Evolutionary conservation across 1,140 invertebrate species (phyloP), one percentile per base, ranked within the genome.

Genomic region (Ostrea denselamellosa): DNA sequence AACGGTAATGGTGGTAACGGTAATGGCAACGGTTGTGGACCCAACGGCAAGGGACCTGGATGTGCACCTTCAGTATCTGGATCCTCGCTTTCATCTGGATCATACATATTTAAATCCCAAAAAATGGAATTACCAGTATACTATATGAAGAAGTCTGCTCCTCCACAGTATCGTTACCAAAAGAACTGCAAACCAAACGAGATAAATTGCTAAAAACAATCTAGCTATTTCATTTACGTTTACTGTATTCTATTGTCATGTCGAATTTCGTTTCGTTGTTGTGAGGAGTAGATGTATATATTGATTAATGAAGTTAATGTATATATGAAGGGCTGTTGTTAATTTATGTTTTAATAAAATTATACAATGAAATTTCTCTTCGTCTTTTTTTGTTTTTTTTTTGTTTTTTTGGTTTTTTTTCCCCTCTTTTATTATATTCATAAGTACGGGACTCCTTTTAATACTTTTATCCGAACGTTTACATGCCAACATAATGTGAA

Each of bases 11-110:
- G 34, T 28, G 52, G 52, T 56, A 28, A 85, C 9, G 81, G 81
- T 83, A 52, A 14, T 83, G 83, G 83, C 34, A 85, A 85, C 8
- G 54, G 54, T 22, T 53, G 53, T 12, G 83, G 56, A 9, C n/a
- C 52, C 2, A 25, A 54, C 51, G 53, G 53, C 12, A 56, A 84
- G 8, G 51, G 62, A 9, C n/a, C n/a, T 22, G 65, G 65, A 8
- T 28, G 25, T 14, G 12, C 17, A 62, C 56, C 56, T 19, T 17
- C 56, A 62, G 56, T 62, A 19, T 17, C 56, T 62, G 56, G 56
- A 19, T 17, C 56, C 0, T 62, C 56, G 1, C 56, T 62, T 5
- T 62, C 56, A 17, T 62, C 56, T 19, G 56, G 19, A 62, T 44
- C 34, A 44, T 44, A 44, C 34, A 44, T 2, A 44, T 44, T 44